Base-by-base conservation (phyloP, 2,113 vertebrate genomes). In the Hippocampus guttulatus region DNA sequence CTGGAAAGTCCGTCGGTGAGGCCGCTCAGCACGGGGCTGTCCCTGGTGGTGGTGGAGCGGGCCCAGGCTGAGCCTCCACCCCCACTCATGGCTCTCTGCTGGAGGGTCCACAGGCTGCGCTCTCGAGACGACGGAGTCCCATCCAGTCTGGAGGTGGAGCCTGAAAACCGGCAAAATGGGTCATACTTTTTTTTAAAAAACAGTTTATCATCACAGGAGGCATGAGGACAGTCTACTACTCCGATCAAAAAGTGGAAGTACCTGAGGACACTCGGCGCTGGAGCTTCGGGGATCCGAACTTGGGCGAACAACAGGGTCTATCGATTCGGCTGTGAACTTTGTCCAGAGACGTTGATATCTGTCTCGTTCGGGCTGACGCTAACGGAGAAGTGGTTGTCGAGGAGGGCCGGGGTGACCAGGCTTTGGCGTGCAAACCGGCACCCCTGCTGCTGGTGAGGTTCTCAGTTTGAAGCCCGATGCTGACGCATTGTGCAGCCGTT, bases 31-130 rank as follows among this genome's bases (percentile, higher is more conserved):
- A 99, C 97, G 0, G 97, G 97, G 88, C 96, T 98, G 88, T 99
- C 97, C 0, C 97, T 91, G 0, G 97, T 98, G 45, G 97, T 99
- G 82, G 97, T 99, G 79, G 97, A 99, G 40, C 97, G 95, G 3
- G 97, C 97, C 97, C 97, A 99, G 38, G 97, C 97, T 0, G 97
- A 99, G 70, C 96, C 96, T 0, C 94, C 96, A 68, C 95, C 94
- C 73, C 95, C 96, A 0, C 94, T 90, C 63, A 96, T 91, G 78
- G 81, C 64, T 45, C 94, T 92, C 83, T 96, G 95, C 76, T 96
- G 94, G 65, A 98, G 92, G 87, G 93, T 98, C 97, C 97, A 99
- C 60, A 98, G 88, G 88, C 96, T 97, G 57, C 96, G 92, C 77
- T 98, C 96, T 87, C 96, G 95, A 75, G 93, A 88, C 3, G 89